These are phyloP conservation scores for Drosophila trapezifrons DNA, from an alignment of 1,140 invertebrate genomes.

Conservation along the genomic window DNA sequence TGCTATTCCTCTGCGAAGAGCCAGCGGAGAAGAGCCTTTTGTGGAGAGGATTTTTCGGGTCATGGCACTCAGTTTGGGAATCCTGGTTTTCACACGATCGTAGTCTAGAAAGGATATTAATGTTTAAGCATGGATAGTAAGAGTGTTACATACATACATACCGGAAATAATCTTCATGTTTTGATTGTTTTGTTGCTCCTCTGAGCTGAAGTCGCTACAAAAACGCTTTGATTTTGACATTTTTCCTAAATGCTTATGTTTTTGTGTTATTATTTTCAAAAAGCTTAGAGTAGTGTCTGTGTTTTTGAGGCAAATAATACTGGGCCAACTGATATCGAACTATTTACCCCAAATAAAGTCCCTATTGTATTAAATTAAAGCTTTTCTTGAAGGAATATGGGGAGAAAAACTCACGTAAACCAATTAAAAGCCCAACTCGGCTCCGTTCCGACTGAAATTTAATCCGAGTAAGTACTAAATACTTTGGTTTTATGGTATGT, in stretches of 20 bases:
- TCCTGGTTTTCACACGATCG: not conserved
- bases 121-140: no score
- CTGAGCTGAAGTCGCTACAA: not conserved
- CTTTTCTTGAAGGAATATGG: no score
- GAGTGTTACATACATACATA: not conserved
- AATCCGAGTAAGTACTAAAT: not conserved
- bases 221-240: not conserved
- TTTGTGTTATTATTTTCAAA: not conserved
- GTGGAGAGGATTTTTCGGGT: not conserved
- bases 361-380: not conserved
- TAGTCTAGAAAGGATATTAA: not conserved
- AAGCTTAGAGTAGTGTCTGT: not conserved
- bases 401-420: not conserved
- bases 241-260: constrained; percentile 1
- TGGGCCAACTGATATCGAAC: not conserved
- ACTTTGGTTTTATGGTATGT: constrained; percentile 8
- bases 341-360: not conserved
- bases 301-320: not conserved
- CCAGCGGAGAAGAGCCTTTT: not conserved
- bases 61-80: not conserved
- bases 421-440: not conserved
- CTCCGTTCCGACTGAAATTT: not conserved
- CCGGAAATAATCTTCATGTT: not conserved
- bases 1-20: not conserved
- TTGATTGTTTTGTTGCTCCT: not conserved